Evolutionary conservation across 2,113 vertebrate species (phyloP).

Genomic region (Archilochus colubris): DNA sequence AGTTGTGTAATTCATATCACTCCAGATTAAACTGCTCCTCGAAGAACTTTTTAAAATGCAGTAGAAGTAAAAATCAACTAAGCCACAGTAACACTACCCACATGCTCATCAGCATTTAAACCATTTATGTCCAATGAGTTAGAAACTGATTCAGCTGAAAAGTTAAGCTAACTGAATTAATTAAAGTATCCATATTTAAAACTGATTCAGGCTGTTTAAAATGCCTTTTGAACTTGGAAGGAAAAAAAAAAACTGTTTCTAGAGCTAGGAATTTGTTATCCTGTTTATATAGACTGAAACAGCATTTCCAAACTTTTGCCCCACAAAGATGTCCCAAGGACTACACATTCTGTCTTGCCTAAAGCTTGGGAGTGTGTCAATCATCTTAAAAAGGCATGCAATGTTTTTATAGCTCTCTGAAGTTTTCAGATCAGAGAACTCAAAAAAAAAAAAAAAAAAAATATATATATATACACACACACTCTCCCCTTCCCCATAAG

Average conservation of each 20-base stretch:
- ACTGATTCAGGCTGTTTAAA: not conserved
- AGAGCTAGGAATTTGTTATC: not conserved
- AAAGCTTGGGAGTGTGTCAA: not conserved
- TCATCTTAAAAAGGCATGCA: not conserved
- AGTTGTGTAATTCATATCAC: not conserved
- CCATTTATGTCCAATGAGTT: not conserved
- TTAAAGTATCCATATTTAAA: not conserved
- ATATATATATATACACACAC: not conserved
- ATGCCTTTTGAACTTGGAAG: not conserved
- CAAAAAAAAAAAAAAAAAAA: not conserved
- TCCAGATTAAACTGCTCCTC: not conserved
- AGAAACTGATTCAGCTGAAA: not conserved
- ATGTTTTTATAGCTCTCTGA: not conserved
- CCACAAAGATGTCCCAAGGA: not conserved
- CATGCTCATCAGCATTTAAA: not conserved
- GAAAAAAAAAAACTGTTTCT: not conserved
- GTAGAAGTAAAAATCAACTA: not conserved
- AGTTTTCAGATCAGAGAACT: not conserved
- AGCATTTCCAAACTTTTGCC: not conserved
- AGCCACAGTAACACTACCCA: rapidly evolving
- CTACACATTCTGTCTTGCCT: not conserved
- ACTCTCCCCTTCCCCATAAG: not conserved
- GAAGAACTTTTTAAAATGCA: not conserved
- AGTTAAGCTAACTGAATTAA: not conserved
- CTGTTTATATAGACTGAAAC: not conserved